Evolutionary conservation across 2,888 invertebrate genomes (phyloP).

Genomic region (Leptopilina drosophilae): DNA sequence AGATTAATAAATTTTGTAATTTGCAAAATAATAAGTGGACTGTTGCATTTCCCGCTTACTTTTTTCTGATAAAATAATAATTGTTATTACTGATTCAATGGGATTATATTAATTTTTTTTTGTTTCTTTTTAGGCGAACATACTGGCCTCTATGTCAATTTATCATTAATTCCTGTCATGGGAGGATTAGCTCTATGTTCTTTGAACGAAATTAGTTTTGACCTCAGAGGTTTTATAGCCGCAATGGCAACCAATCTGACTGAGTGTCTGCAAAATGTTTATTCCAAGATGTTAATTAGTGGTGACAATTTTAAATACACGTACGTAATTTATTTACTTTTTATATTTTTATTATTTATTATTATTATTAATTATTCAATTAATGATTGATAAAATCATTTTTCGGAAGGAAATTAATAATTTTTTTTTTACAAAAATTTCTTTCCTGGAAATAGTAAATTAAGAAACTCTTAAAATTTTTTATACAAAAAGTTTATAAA

Average conservation of each 20-base stretch:
- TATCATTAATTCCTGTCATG: constrained; percentile 88
- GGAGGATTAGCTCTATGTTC: constrained; percentile 86
- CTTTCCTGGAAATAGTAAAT: too few relatives aligned
- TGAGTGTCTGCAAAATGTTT: constrained; percentile 89
- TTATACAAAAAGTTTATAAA: too few relatives aligned
- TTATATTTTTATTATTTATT: too few relatives aligned
- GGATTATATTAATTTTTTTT: neutral
- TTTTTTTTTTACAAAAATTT: neutral
- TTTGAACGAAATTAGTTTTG: constrained; percentile 87
- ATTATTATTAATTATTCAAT: neutral
- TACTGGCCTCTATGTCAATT: constrained; percentile 83
- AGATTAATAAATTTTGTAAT: too few relatives aligned
- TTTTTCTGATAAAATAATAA: neutral
- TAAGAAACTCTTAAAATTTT: too few relatives aligned
- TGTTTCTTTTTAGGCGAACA: constrained; percentile 79
- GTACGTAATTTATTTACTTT: constrained; percentile 79
- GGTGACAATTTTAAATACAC: constrained; percentile 86
- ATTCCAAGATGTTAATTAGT: constrained; percentile 87
- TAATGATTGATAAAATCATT: neutral
- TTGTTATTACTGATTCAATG: constrained; percentile 16
- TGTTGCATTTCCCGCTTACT: too few relatives aligned
- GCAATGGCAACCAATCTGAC: constrained; percentile 88
- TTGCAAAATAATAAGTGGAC: too few relatives aligned
- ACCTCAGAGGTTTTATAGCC: constrained; percentile 84
- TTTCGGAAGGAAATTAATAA: too few relatives aligned